Evolutionary conservation across 1,140 invertebrate species (phyloP), one percentile per base, ranked within the genome.

Genomic region (Reticulitermes speratus): DNA sequence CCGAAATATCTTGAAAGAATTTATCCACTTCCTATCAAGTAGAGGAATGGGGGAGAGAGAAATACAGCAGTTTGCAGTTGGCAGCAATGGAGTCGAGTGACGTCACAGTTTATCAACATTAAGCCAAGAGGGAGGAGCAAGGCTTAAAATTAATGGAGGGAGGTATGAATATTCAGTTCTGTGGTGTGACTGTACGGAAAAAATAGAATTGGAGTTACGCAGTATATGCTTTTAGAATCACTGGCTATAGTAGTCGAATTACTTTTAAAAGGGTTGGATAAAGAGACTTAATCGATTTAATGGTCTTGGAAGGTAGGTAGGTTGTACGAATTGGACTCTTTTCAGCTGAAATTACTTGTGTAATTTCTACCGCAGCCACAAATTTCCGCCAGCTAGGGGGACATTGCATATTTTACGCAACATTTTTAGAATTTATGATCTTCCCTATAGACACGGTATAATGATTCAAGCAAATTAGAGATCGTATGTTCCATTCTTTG

Each of bases 71-170:
- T 75, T 75, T 16, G n/a, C n/a, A 75, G 65, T 75, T 75, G 65
- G 65, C 65, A 30, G 25, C 25, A 75, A 2, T 75, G 65, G 9
- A 75, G 65, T 75, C n/a, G 65, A 0, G n/a, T 75, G n/a, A n/a
- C 65, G 65, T 75, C 65, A 75, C n/a, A 75, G 30, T 75, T 30
- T 75, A 75, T 75, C 25, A 75, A 75, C 65, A 75, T 16, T 75
- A n/a, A 75, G 3, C 65, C 65, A 25, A 0, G 25, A 75, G 65
- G 65, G n/a, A 14, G 65, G 65, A 30, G n/a, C 25, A 30, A 30
- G 65, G n/a, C 65, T 75, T 75, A 25, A 75, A 75, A 75, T 75
- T 75, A 75, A 75, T 75, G 65, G 65, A 75, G n/a, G 65, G n/a
- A 75, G n/a, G 65, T 75, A 75, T 75, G 65, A 75, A 75, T 75